Conservation (phyloP, 2,888 invertebrate genomes). For the Anodontia alba region DNA sequence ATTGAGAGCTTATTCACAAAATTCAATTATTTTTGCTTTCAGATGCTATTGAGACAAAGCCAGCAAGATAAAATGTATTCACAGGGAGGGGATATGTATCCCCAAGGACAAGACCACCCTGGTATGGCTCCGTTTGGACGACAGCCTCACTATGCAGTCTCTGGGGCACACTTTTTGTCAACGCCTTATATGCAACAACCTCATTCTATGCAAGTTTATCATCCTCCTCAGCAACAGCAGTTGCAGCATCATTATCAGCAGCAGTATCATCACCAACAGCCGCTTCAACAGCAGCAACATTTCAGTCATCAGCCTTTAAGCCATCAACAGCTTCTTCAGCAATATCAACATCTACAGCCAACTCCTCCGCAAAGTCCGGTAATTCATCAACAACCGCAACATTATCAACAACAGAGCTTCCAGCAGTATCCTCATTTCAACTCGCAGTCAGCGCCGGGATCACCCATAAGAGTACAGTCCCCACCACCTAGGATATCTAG, state of each 20-base stretch:
- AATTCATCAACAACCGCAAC: conserved; percentile 7
- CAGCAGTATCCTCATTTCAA: conserved; percentile 38
- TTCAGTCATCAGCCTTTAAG: conserved; percentile 23
- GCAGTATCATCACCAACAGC: conserved; percentile 37
- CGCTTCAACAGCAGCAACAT: conserved; percentile 27
- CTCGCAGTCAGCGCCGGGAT: conserved; percentile 60
- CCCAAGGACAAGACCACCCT: conserved; percentile 41
- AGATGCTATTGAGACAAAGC: conserved; percentile 54
- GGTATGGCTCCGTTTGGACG: conserved; percentile 44
- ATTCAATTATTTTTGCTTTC: conserved; percentile 30
- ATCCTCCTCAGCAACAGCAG: conserved; percentile 47
- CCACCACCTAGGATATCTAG: conserved; percentile 48
- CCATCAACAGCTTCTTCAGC: conserved; percentile 48
- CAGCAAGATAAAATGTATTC: conserved; percentile 39
- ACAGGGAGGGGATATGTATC: conserved; percentile 50
- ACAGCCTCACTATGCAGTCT: conserved; percentile 48
- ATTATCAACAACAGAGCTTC: neutral
- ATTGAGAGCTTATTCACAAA: too few relatives aligned
- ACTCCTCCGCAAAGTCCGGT: conserved; percentile 12
- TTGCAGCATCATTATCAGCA: conserved; percentile 34
- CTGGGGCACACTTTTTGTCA: conserved; percentile 56
- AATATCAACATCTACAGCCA: conserved; percentile 37
- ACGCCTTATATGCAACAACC: conserved; percentile 63
- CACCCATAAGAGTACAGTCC: conserved; percentile 55
- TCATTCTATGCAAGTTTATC: conserved; percentile 59